Evolutionary conservation across 2,888 invertebrate species (phyloP), one percentile per base, ranked within the genome.

Genomic region (Lingula anatina): DNA sequence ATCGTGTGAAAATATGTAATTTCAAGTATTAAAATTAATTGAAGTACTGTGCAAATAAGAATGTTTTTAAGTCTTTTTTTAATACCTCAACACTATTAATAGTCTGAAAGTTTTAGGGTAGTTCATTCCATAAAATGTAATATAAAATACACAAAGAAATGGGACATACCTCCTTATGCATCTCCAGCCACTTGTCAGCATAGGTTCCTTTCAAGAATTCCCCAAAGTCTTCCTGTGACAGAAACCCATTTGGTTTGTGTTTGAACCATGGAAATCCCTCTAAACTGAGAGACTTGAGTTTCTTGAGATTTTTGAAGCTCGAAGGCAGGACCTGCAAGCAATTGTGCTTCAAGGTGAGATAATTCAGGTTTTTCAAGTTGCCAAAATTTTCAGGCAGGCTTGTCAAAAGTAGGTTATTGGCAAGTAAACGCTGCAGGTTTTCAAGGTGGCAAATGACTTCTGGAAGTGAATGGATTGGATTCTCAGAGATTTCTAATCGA

Each of bases 191-290:
- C 21, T 59, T 45, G 9, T 53, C 49, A 12, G 65, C 50, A 25
- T 60, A 57, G 41, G 60, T 49, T 2, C 39, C 42, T 25, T 56
- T 51, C 24, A 69, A 54, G 37, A 62, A 60, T 2, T 59, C 53
- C 27, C 59, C 55, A 53, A 69, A 67, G 26, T 61, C 47, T 15
- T 61, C 58, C 47, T 59, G 59, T 24, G 66, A 64, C 47, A 66
- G 45, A 12, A 66, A 54, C 25, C 51, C 56, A 38, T 62, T 63
- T 18, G 54, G 53, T 21, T 56, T 51, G 20, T 54, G 40, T 35
- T 59, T 55, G 24, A 64, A 50, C 70, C 68, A 71, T n/a, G 57
- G 50, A 1, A 70, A 62, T 3, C 72, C 72, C 45, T 60, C 59
- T 25, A 71, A 49, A 9, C 57, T 53, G 15, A 72, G 57, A 20